Evolutionary conservation across 1,140 invertebrate genomes (phyloP).

Genomic region (Sycophaga agraensis): DNA sequence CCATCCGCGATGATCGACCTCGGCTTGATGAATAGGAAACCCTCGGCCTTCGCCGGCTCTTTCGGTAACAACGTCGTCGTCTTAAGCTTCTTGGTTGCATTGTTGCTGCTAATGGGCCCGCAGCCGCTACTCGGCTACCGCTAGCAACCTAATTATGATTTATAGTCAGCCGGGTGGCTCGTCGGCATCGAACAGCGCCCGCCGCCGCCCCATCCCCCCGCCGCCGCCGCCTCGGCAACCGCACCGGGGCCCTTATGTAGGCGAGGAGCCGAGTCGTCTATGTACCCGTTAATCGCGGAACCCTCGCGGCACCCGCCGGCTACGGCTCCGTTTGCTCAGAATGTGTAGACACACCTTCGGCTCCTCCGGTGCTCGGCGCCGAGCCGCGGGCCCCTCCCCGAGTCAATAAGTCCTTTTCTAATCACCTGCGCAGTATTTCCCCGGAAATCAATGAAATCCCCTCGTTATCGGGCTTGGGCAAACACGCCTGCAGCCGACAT

Average conservation of each 20-base stretch:
- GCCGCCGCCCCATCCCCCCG: not conserved
- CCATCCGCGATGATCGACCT: conserved; percentile 24
- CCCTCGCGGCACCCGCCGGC: not conserved
- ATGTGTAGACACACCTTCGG: too few species aligned
- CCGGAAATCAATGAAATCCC: not conserved
- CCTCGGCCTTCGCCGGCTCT: conserved; percentile 35
- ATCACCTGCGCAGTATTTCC: not conserved
- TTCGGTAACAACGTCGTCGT: conserved; percentile 41
- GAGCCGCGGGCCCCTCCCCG: too few species aligned
- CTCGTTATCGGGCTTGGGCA: too few species aligned
- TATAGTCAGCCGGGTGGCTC: conserved; percentile 43
- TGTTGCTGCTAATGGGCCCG: conserved; percentile 50
- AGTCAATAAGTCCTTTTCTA: conserved; percentile 3
- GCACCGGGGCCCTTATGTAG: not conserved
- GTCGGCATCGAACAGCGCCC: conserved; percentile 35
- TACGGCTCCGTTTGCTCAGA: not conserved
- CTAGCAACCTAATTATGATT: conserved; percentile 50
- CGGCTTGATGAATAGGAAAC: conserved; percentile 23
- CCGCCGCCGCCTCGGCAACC: conserved; percentile 13
- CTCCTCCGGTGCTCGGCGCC: too few species aligned
- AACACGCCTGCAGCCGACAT: too few species aligned
- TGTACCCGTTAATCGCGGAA: conserved; percentile 1
- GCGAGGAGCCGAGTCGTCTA: not conserved
- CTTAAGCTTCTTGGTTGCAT: conserved; percentile 44
- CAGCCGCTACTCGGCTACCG: conserved; percentile 45